Evolutionary conservation across 1,140 invertebrate species (phyloP).

Genomic region (Drosophila ogumai): DNA sequence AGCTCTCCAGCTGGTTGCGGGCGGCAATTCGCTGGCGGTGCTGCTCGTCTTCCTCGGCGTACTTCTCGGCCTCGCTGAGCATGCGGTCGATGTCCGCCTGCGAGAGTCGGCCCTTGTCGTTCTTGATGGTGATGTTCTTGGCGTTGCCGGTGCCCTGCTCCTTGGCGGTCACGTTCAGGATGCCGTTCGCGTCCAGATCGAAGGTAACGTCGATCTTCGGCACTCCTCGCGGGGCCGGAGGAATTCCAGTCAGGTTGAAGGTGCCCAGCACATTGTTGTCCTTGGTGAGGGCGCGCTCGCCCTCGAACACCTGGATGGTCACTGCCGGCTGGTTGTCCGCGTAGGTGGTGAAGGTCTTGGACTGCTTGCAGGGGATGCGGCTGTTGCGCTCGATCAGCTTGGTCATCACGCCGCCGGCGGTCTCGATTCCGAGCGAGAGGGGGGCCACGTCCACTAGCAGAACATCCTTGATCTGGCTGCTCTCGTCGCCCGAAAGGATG

Average conservation of each 20-base stretch:
- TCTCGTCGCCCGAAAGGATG: conserved; percentile 89
- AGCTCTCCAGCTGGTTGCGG: conserved; percentile 88
- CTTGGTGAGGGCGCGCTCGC: conserved; percentile 89
- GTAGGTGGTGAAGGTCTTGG: conserved; percentile 88
- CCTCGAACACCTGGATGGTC: conserved; percentile 89
- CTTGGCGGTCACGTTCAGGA: conserved; percentile 87
- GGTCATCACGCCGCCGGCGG: conserved; percentile 87
- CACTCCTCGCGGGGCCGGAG: conserved; percentile 92
- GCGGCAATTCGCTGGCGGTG: conserved; percentile 88
- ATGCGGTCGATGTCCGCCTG: conserved; percentile 93
- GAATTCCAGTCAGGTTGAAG: conserved; percentile 92
- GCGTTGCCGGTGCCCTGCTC: conserved; percentile 86
- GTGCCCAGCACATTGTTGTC: conserved; percentile 91
- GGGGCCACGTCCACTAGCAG: conserved; percentile 87
- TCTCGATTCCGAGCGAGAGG: conserved; percentile 87
- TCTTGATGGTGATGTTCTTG: conserved; percentile 93
- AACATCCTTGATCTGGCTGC: conserved; percentile 90
- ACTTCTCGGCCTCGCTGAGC: conserved; percentile 87
- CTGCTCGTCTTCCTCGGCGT: conserved; percentile 89
- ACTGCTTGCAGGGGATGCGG: conserved; percentile 88
- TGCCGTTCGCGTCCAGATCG: conserved; percentile 88
- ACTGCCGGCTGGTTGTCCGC: conserved; percentile 90
- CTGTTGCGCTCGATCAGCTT: conserved; percentile 88
- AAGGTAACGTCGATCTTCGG: conserved; percentile 90
- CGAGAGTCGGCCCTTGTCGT: conserved; percentile 92